Conservation (phyloP, 2,113 vertebrate species). For the Takifugu bimaculatus region DNA sequence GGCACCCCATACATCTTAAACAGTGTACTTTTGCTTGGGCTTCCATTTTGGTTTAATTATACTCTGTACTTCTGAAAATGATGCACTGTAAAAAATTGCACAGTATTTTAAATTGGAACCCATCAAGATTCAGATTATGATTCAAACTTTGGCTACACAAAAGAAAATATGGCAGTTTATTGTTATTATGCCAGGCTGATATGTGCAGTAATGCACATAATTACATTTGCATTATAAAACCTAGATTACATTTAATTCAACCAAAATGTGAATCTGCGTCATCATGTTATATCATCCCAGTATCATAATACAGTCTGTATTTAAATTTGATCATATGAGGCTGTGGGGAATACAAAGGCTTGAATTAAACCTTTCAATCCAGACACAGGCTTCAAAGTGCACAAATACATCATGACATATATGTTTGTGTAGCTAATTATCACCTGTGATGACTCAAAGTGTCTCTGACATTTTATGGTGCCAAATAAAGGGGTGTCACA, state of each 20-base stretch:
- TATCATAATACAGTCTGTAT: too few species aligned
- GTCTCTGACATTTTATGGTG: slow-evolving; percentile 39
- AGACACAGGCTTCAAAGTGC: too few species aligned
- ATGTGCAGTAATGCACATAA: too few species aligned
- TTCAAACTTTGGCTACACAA: too few species aligned
- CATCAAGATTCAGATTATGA: neutral
- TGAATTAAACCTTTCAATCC: neutral
- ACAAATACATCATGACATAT: neutral
- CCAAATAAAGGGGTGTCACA: slow-evolving; percentile 1
- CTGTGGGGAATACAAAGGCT: too few species aligned
- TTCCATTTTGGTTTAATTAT: neutral
- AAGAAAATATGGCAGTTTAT: too few species aligned
- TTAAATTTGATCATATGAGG: too few species aligned
- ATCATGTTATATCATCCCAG: too few species aligned
- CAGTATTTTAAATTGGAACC: neutral
- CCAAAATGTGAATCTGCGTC: too few species aligned
- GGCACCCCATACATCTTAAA: neutral
- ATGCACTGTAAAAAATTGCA: neutral
- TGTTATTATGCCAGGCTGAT: too few species aligned
- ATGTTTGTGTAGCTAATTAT: slow-evolving; percentile 14
- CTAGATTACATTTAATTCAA: too few species aligned
- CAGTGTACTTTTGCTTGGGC: neutral
- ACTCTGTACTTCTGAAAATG: neutral
- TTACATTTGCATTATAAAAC: too few species aligned
- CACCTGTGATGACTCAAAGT: slow-evolving; percentile 43